Evolutionary conservation across 1,140 invertebrate genomes (phyloP).

Genomic region (Amphibalanus amphitrite): DNA sequence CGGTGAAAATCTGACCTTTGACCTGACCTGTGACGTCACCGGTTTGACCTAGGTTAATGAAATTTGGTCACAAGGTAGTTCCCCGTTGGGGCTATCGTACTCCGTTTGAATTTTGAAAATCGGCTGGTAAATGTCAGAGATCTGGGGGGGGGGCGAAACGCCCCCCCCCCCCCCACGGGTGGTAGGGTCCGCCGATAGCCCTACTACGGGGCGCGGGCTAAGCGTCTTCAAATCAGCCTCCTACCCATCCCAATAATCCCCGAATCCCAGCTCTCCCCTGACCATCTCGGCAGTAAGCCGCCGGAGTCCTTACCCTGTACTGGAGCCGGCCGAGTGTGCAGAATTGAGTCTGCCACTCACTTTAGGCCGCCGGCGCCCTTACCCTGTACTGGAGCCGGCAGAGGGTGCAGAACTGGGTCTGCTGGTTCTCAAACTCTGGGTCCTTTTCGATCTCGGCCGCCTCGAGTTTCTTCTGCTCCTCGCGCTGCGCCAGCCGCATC

Average conservation of each 20-base stretch:
- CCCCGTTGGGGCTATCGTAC: too few species aligned
- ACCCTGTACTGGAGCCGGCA: background rate
- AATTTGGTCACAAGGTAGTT: too few species aligned
- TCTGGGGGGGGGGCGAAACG: too few species aligned
- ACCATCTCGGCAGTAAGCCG: background rate
- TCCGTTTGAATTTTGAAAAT: too few species aligned
- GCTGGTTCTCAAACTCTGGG: background rate
- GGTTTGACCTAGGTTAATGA: too few species aligned
- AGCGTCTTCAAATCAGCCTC: background rate
- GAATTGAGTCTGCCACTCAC: background rate
- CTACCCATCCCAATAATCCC: background rate
- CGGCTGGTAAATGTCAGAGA: background rate
- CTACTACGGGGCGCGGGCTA: too few species aligned
- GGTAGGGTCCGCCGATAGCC: too few species aligned
- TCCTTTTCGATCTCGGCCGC: background rate
- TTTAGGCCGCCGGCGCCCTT: background rate
- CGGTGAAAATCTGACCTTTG: too few species aligned
- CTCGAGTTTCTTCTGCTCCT: background rate
- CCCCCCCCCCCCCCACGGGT: too few species aligned
- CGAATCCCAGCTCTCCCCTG: background rate
- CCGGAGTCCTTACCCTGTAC: background rate
- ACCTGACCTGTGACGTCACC: too few species aligned
- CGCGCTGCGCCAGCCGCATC: slow-evolving; percentile 2
- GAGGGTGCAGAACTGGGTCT: background rate
- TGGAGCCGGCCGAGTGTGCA: background rate